Evolutionary conservation across 2,888 invertebrate genomes (phyloP), one percentile per base, ranked within the genome.

Genomic region (Ferrisia virgata): DNA sequence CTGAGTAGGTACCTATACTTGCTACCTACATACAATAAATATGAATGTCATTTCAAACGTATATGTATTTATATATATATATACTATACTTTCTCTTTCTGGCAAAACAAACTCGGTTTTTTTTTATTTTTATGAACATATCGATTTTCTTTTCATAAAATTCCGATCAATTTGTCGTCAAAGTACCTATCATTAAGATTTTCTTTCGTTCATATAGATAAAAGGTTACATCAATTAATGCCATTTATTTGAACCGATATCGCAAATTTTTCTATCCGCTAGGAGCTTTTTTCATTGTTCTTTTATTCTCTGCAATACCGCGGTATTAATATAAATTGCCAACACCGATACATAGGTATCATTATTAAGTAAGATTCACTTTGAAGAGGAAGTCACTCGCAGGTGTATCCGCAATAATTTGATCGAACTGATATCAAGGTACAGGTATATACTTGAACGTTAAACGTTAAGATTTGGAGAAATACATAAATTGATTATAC

Each of bases 31-130:
- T 47, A 47, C 47, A 9, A 11, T 9, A 47, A 64, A 64, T 64
- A 28, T 72, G 72, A 72, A 28, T 33, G 72, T n/a, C 33, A 33
- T 25, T n/a, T 72, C 33, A 33, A 47, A 47, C 47, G n/a, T 53
- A 53, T 53, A 53, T 18, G 53, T 53, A n/a, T n/a, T n/a, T n/a
- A n/a, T n/a, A n/a, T n/a, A n/a, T n/a, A n/a, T n/a, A n/a, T n/a
- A n/a, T n/a, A 15, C 18, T 53, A n/a, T 53, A 76, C 72, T 76
- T 76, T 76, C 72, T 76, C 72, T 76, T 76, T 76, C 72, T 76
- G 33, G 72, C n/a, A 28, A 64, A 64, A 28, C 9, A 72, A 53
- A 28, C 64, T 64, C 28, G 9, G 25, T 25, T 13, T 9, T 58
- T 25, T 31, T n/a, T 72, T 72, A n/a, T 8, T 18, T 22, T 36